Base-by-base conservation (phyloP, 2,113 vertebrate species). In the Seriola quinqueradiata region DNA sequence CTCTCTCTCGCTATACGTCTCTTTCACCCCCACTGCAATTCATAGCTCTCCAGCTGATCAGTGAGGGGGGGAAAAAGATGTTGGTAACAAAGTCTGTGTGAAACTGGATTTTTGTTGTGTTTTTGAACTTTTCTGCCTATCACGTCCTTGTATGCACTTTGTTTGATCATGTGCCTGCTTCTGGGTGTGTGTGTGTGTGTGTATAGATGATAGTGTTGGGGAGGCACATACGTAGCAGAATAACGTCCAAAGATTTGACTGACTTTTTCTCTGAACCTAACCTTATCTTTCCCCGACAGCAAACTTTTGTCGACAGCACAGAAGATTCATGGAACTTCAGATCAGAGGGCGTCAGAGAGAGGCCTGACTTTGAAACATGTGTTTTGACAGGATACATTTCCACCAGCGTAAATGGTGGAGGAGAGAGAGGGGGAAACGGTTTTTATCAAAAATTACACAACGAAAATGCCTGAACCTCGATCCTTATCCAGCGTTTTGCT, bases 301-400 rank as follows among this genome's bases (percentile, higher is more conserved):
- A 90, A 93, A 93, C 86, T 92, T 93, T 93, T 90, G 80, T 86
- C 25, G 85, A 93, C 87, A 88, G 86, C 77, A 28, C 61, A 46
- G 59, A 89, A 79, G 77, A 90, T 89, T 87, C 76, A 34, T 81
- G 85, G 74, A 90, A 92, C 91, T 90, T 82, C 48, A 93, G 88
- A 95, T 93, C 90, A 93, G 75, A 92, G 87, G 60, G 79, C 57
- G 77, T 92, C 89, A 90, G 78, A 68, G 44, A 86, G 76, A 84
- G 68, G 85, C 80, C 84, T 82, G 90, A 84, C 82, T 93, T 90
- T 94, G 88, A 94, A 89, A 91, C 87, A 74, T 85, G 64, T 89
- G 83, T 90, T 92, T 87, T 91, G 89, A 92, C 92, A 88, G 79
- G 75, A 88, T 90, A 68, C 76, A 78, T 91, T 90, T 89, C 70